These are phyloP conservation scores for Myotis pilosus DNA, from an alignment of 2,797 vertebrate genomes.

Conservation along the genomic window DNA sequence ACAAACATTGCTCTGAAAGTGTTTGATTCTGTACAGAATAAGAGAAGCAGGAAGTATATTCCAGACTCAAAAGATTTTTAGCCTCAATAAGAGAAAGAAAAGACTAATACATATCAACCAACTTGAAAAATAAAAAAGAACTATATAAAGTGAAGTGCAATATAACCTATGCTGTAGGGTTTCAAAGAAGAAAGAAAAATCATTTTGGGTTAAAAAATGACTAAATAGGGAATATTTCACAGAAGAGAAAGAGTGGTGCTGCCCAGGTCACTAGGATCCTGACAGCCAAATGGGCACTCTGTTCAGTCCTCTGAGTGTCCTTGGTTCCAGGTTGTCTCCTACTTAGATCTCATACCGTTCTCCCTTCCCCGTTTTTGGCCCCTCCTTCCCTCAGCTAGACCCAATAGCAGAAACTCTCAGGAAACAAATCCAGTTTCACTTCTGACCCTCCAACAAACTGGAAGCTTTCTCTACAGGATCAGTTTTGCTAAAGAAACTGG, in stretches of 20 bases:
- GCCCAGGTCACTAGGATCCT: background rate
- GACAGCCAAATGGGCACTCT: background rate
- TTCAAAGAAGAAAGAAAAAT: background rate
- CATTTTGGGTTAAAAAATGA: background rate
- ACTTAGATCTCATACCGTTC: background rate
- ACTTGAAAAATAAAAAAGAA: background rate
- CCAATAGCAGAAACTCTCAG: conserved; percentile 9
- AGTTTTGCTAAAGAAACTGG: conserved; percentile 26
- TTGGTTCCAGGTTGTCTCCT: background rate
- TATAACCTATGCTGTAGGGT: background rate
- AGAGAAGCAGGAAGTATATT: background rate
- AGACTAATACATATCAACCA: background rate
- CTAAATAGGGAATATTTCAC: background rate
- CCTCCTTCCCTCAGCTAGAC: conserved; percentile 12
- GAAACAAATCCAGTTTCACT: background rate
- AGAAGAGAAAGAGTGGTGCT: background rate
- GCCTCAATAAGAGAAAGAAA: background rate
- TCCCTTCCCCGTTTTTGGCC: background rate
- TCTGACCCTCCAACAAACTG: background rate
- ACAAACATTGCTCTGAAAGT: background rate
- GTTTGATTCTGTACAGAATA: background rate
- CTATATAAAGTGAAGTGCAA: background rate
- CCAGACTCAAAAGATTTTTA: background rate
- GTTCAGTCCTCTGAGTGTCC: background rate
- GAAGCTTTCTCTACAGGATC: background rate